These are phyloP conservation scores for Agriotes lineatus DNA, from an alignment of 2,888 invertebrate species.

Conservation along the genomic window DNA sequence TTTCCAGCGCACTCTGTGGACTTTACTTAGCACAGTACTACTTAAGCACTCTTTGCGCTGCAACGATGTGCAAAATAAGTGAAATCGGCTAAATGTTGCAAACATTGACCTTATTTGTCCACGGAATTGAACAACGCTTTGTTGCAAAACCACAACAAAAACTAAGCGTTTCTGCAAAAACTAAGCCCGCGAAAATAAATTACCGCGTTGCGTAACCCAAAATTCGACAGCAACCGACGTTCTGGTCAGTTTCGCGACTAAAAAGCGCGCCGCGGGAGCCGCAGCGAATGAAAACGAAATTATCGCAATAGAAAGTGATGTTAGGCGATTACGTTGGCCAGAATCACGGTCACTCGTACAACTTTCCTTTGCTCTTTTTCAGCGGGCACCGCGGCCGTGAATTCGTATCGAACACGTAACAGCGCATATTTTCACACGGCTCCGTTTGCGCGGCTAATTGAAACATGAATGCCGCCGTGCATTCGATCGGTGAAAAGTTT, in stretches of 20 bases:
- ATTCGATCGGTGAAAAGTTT: neutral
- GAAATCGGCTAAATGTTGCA: constrained; percentile 25
- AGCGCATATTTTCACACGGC: neutral
- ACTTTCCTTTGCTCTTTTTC: constrained; percentile 6
- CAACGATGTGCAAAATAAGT: constrained; percentile 12
- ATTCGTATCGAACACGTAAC: neutral
- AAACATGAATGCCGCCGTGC: too few species aligned
- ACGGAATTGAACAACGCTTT: neutral
- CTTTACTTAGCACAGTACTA: too few species aligned
- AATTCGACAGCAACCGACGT: too few species aligned
- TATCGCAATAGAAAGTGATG: constrained; percentile 10
- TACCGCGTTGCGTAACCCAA: too few species aligned
- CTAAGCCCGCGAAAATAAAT: neutral
- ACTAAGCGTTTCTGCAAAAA: neutral
- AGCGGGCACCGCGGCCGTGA: neutral
- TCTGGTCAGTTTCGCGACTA: too few species aligned
- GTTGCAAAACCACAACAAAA: neutral
- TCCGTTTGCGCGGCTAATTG: neutral
- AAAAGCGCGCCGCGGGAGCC: too few species aligned
- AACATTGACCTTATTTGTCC: constrained; percentile 18
- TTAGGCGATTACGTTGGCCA: neutral
- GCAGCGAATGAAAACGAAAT: neutral
- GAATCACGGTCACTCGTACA: constrained; percentile 12
- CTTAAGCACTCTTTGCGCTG: neutral
- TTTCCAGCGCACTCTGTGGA: too few species aligned